Percentiles rank a stretch among this genome's conserved stretches.
phyloP scores from a whole-genome alignment of 2,888 invertebrate genomes.

The Myopa tessellatipennis region DNA sequence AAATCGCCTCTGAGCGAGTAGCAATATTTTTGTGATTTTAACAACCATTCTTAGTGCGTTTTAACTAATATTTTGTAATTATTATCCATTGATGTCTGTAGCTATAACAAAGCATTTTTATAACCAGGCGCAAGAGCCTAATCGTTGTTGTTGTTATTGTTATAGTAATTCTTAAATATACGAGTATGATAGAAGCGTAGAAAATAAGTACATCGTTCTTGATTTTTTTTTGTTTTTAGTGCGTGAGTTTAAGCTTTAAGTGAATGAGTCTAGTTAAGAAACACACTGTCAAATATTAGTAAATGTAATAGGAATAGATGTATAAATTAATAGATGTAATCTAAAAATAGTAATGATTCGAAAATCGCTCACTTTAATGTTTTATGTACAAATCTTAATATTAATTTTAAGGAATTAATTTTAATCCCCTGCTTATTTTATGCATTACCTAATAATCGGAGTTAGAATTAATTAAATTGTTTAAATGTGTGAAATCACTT shows the following conservation, averaged over 20 bases:
- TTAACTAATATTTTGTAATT: background rate
- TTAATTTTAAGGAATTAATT: background rate
- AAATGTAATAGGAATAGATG: too few species aligned
- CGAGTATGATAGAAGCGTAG: too few species aligned
- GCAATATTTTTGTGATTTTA: constrained; percentile 37
- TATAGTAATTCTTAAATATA: too few species aligned
- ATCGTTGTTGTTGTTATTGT: constrained; percentile 11
- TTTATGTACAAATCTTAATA: constrained; percentile 37
- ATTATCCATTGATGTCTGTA: background rate
- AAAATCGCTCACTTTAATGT: constrained; percentile 20
- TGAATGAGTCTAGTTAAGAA: too few species aligned
- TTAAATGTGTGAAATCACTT: background rate
- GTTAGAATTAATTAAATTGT: background rate
- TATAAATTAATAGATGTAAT: too few species aligned
- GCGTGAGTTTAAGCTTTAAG: too few species aligned
- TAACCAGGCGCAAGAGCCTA: background rate
- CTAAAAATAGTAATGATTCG: too few species aligned
- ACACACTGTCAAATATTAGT: too few species aligned
- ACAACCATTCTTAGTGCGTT: background rate
- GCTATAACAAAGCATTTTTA: background rate
- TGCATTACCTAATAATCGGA: background rate
- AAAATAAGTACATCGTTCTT: too few species aligned
- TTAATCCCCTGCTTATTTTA: background rate
- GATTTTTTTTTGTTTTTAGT: too few species aligned
- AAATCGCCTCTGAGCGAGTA: constrained; percentile 27